phyloP scores from a whole-genome alignment of 2,888 invertebrate genomes.

The Herminia tarsipennalis region DNA sequence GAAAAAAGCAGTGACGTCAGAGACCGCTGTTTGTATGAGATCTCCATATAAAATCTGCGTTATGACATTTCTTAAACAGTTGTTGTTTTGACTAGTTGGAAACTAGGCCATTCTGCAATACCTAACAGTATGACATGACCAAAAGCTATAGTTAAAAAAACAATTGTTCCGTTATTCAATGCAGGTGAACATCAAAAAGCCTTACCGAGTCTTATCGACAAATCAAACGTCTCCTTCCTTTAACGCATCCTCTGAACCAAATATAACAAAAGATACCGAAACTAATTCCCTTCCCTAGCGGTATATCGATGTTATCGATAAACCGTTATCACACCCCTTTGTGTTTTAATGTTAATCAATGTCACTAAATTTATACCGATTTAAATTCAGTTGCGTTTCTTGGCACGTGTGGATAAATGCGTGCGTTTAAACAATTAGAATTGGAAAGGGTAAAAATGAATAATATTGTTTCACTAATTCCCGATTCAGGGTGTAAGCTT shows the following conservation, averaged over 20 bases:
- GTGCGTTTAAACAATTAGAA: conserved; percentile 77
- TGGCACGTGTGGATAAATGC: conserved; percentile 72
- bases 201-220: conserved; percentile 25
- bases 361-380: conserved; percentile 59
- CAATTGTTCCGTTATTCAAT: not conserved
- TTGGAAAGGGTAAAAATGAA: conserved; percentile 78
- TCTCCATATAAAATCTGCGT: too few species aligned
- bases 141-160: too few species aligned
- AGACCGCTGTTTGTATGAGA: too few species aligned
- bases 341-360: conserved; percentile 62
- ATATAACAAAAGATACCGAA: conserved; percentile 28
- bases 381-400: conserved; percentile 66
- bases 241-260: conserved; percentile 29
- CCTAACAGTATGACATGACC: not conserved
- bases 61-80: too few species aligned
- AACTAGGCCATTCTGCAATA: too few species aligned
- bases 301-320: conserved; percentile 52
- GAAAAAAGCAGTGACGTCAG: too few species aligned
- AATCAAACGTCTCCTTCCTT: conserved; percentile 27
- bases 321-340: conserved; percentile 62
- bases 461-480: conserved; percentile 74
- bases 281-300: conserved; percentile 36
- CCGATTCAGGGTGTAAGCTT: conserved; percentile 74
- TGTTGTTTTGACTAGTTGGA: too few species aligned
- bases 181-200: conserved; percentile 10